Evolutionary conservation across 2,113 vertebrate genomes (phyloP).

Genomic region (Siniperca knerii): DNA sequence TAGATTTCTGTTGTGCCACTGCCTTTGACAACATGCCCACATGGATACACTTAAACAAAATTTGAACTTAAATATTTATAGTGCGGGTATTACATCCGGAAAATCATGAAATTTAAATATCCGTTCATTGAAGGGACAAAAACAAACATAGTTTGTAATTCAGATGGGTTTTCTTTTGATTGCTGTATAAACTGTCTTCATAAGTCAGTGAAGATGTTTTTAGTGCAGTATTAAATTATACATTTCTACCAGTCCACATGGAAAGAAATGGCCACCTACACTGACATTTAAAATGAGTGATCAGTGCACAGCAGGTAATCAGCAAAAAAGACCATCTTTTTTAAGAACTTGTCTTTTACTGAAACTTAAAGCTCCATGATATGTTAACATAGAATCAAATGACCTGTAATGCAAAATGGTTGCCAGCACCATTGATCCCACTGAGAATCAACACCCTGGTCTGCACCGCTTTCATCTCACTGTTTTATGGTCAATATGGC

Average conservation of each 20-base stretch:
- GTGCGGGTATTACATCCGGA: slow-evolving; percentile 27
- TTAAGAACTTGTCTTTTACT: not conserved
- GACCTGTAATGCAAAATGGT: not conserved
- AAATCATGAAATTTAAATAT: slow-evolving; percentile 35
- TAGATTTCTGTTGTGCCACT: slow-evolving; percentile 49
- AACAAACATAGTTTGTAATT: slow-evolving; percentile 41
- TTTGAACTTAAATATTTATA: slow-evolving; percentile 54
- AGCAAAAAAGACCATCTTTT: not conserved
- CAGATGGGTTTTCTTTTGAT: slow-evolving; percentile 24
- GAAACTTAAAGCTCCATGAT: not conserved
- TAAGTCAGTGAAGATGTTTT: slow-evolving; percentile 16
- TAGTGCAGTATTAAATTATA: slow-evolving; percentile 28
- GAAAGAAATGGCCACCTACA: slow-evolving; percentile 6
- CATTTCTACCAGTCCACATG: slow-evolving; percentile 25
- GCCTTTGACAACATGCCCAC: slow-evolving; percentile 49
- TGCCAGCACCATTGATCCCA: not conserved
- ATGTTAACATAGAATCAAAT: not conserved
- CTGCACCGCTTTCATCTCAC: not conserved
- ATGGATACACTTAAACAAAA: slow-evolving; percentile 40
- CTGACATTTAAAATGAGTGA: slow-evolving; percentile 34
- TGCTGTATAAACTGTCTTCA: not conserved
- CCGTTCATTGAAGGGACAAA: slow-evolving; percentile 18
- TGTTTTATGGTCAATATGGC: slow-evolving; percentile 33
- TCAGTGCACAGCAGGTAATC: slow-evolving; percentile 16
- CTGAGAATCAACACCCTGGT: slow-evolving; percentile 14